Percentiles rank a stretch among this genome's conserved stretches.
Conservation (phyloP, 2,888 invertebrate genomes). For the Euzetes globulus region DNA sequence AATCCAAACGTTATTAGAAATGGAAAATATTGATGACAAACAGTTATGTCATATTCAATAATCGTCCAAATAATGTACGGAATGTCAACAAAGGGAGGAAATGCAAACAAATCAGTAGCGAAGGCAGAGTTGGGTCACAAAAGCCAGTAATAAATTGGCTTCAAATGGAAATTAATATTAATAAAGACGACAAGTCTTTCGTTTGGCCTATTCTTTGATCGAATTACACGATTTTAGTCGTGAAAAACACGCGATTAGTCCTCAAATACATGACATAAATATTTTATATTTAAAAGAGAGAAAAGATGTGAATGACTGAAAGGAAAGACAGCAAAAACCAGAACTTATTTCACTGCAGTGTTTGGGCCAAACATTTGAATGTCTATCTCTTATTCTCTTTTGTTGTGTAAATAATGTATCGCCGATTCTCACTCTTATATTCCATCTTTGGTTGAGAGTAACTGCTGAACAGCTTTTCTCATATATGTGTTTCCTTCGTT, state of each 20-base stretch:
- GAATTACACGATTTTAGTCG: neutral
- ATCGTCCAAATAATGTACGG: neutral
- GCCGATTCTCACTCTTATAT: neutral
- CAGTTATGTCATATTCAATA: conserved; percentile 18
- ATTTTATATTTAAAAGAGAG: neutral
- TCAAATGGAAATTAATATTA: neutral
- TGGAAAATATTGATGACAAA: conserved; percentile 3
- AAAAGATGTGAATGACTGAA: neutral
- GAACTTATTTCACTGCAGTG: neutral
- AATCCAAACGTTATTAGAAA: neutral
- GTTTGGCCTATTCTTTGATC: neutral
- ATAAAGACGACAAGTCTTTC: neutral
- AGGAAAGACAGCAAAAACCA: neutral
- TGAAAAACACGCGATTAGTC: neutral
- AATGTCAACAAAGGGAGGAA: conserved; percentile 18
- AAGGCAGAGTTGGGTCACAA: too few species aligned
- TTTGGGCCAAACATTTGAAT: conserved; percentile 15
- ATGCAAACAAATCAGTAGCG: conserved; percentile 3
- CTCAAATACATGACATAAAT: conserved; percentile 7
- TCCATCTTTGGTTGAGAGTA: neutral
- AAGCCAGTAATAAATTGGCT: neutral
- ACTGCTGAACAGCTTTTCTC: too few species aligned
- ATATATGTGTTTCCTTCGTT: too few species aligned
- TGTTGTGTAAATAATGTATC: conserved; percentile 24
- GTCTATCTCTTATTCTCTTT: neutral